phyloP scores from a whole-genome alignment of 2,113 vertebrate species.

The Rhadina sibilatrix region DNA sequence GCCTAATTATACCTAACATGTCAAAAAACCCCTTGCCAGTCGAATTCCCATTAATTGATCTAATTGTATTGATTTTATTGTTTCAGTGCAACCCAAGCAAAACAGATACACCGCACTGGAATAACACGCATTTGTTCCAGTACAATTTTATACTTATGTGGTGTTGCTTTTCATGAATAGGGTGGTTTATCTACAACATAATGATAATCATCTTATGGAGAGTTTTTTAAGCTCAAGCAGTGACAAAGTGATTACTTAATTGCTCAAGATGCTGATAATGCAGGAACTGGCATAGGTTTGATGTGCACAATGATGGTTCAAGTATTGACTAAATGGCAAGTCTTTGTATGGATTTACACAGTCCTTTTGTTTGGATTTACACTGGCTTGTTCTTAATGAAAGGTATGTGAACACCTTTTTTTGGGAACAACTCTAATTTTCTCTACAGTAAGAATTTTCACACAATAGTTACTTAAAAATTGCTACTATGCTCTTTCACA shows the following conservation, averaged over 20 bases:
- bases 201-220: neutral
- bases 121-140: neutral
- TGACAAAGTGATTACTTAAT: neutral
- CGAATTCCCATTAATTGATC: neutral
- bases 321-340: neutral
- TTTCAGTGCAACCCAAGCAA: neutral
- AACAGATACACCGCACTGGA: neutral
- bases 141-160: neutral
- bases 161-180: neutral
- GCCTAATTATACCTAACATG: neutral
- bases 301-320: neutral
- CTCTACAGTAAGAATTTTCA: constrained; percentile 1
- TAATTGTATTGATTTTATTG: neutral
- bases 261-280: neutral
- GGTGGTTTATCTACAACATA: neutral
- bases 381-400: neutral
- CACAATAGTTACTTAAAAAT: neutral
- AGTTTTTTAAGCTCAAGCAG: neutral
- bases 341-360: neutral
- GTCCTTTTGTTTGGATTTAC: neutral
- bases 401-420: neutral
- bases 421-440: neutral
- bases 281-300: neutral
- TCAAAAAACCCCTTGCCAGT: neutral
- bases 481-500: neutral